Percentiles rank a stretch among this genome's conserved stretches.
These are phyloP conservation scores for Idaea biselata DNA, from an alignment of 2,888 invertebrate genomes.

Conservation along the genomic window DNA sequence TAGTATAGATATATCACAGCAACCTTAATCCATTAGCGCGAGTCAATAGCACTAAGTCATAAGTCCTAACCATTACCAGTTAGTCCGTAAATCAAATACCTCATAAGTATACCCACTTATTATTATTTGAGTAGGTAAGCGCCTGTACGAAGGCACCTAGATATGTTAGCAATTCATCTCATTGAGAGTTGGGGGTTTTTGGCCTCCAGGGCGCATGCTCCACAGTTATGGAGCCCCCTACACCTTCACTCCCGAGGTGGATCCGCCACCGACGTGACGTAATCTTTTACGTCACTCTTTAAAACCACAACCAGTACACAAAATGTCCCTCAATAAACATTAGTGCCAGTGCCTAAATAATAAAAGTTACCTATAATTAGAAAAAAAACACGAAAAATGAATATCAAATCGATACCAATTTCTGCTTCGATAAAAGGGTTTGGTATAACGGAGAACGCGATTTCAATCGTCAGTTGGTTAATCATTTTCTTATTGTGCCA, in stretches of 20 bases:
- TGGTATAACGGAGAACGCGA: slow-evolving; percentile 37
- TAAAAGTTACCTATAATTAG: slow-evolving; percentile 6
- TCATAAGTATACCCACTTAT: slow-evolving; percentile 2
- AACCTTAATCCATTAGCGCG: not conserved
- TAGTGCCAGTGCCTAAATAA: slow-evolving; percentile 15
- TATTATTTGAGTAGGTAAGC: slow-evolving; percentile 16
- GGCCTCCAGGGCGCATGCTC: slow-evolving; percentile 57
- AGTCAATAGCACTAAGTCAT: not conserved
- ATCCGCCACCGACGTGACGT: slow-evolving; percentile 28
- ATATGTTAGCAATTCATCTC: slow-evolving; percentile 29
- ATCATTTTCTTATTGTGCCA: slow-evolving; percentile 64
- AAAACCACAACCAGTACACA: slow-evolving; percentile 9
- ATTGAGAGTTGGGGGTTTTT: slow-evolving; percentile 39
- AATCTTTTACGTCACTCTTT: slow-evolving; percentile 24
- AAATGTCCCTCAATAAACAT: slow-evolving; percentile 13
- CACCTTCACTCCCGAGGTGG: slow-evolving; percentile 35
- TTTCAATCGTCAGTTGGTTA: slow-evolving; percentile 50
- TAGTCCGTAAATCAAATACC: not conserved
- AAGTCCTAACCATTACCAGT: not conserved
- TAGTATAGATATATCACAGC: not conserved
- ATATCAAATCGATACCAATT: slow-evolving; percentile 42
- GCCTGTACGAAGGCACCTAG: slow-evolving; percentile 6
- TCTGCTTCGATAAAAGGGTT: slow-evolving; percentile 27
- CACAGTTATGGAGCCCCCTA: slow-evolving; percentile 32
- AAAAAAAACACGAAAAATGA: slow-evolving; percentile 40